Base-by-base conservation (phyloP, 2,797 vertebrate species). In the Characodon lateralis region DNA sequence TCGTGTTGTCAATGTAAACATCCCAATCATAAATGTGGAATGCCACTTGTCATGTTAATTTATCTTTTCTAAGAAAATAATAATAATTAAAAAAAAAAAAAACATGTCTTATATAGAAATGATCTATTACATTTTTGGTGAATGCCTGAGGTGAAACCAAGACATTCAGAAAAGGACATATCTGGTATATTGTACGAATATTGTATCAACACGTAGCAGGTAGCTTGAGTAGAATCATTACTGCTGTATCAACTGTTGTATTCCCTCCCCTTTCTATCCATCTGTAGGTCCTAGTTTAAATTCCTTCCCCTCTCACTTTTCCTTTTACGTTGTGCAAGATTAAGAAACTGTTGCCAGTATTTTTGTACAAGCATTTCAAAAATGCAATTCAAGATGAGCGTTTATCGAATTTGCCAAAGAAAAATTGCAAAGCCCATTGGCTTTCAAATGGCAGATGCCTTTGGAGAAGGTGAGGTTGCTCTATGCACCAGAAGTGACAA, bases 351-450 rank as follows among this genome's bases (percentile, higher is more conserved):
- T 84, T 48, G 76, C 88, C 85, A 90, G 71, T 96, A 96, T 96
- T 97, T 98, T 96, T 97, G 90, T 96, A 96, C 76, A 39, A 85
- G 72, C 56, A 84, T 85, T 85, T 81, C 66, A 89, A 90, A 88
- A 88, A 85, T 90, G 77, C 72, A 81, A 88, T 94, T 86, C 78
- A 85, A 78, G 90, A 92, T 85, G 83, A 78, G 61, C 80, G 83
- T 90, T 80, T 94, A 95, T 95, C 90, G 82, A 87, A 95, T 96
- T 96, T 96, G 96, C 96, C 97, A 97, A 97, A 97, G 96, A 97
- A 93, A 95, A 85, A 91, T 66, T 79, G 72, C 66, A 87, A 90
- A 85, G 88, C 82, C 82, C 59, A 85, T 90, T 90, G 88, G 91
- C 39, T 68, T 84, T 89, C 74, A 78, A 86, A 78, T 77, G 85